Evolutionary conservation across 2,113 vertebrate species (phyloP).

Genomic region (Brachyhypopomus gauderio): DNA sequence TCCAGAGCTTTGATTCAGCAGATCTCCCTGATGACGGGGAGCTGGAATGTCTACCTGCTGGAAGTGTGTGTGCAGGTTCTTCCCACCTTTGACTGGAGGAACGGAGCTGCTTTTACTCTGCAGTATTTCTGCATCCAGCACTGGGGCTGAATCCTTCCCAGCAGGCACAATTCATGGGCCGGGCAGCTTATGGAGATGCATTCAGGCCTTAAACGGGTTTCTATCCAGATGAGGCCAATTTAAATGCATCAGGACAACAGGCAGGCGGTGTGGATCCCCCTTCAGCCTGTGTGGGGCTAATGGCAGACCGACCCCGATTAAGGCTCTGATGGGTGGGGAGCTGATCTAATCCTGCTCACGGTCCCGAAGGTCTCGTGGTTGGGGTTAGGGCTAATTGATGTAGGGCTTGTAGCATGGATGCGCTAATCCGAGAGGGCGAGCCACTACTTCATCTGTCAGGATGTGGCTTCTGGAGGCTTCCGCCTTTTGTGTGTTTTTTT

Average conservation of each 20-base stretch:
- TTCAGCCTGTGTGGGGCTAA: conserved; percentile 19
- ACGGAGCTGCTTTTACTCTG: too few species aligned
- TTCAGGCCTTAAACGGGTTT: not conserved
- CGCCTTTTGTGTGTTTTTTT: too few species aligned
- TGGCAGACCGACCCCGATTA: conserved; percentile 36
- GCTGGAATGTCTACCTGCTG: not conserved
- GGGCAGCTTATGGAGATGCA: not conserved
- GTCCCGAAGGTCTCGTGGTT: conserved; percentile 36
- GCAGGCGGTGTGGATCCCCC: not conserved
- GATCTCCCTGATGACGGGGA: not conserved
- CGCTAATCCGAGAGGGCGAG: conserved; percentile 42
- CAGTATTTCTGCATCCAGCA: not conserved
- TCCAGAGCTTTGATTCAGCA: not conserved
- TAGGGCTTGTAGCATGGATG: conserved; percentile 44
- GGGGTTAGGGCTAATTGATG: conserved; percentile 47
- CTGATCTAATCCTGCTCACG: conserved; percentile 15
- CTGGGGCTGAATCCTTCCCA: not conserved
- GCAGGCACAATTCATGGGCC: not conserved
- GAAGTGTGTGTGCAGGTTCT: not conserved
- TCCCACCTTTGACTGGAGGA: too few species aligned
- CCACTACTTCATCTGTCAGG: conserved; percentile 27
- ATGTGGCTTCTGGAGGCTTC: conserved; percentile 25
- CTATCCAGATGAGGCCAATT: conserved; percentile 14
- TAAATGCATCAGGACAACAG: conserved; percentile 24
- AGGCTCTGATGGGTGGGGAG: conserved; percentile 32